Evolutionary conservation across 1,140 invertebrate species (phyloP).

Genomic region (Temnothorax longispinosus): DNA sequence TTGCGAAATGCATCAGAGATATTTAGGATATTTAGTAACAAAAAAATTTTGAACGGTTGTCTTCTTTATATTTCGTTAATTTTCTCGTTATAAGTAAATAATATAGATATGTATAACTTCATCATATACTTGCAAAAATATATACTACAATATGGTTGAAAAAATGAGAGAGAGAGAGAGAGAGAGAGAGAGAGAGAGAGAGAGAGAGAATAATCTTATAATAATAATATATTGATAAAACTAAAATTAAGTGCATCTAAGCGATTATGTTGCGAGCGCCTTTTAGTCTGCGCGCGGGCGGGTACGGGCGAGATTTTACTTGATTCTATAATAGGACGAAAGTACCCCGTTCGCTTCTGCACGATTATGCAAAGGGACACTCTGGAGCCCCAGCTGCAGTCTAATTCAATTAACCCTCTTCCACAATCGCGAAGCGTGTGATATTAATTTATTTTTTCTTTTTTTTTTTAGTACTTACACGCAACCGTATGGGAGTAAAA

Average conservation of each 20-base stretch:
- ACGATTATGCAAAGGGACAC: conserved; percentile 69
- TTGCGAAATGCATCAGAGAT: not conserved
- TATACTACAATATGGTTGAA: not conserved
- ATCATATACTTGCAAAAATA: not conserved
- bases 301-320: conserved; percentile 74
- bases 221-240: conserved; percentile 25
- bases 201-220: not conserved
- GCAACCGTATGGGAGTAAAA: conserved; percentile 37
- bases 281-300: conserved; percentile 75
- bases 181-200: not conserved
- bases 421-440: conserved; percentile 76
- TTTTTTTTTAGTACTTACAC: conserved; percentile 54
- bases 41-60: not conserved
- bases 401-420: conserved; percentile 79
- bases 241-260: conserved; percentile 29
- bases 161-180: not conserved
- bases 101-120: not conserved
- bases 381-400: conserved; percentile 74
- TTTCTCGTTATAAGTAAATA: not conserved
- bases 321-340: conserved; percentile 79
- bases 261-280: conserved; percentile 59
- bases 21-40: not conserved
- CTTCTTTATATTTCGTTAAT: not conserved
- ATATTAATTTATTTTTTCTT: conserved; percentile 73
- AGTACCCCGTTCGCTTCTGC: conserved; percentile 69